Conservation (phyloP, 2,888 invertebrate genomes). For the Cephalotes varians region DNA sequence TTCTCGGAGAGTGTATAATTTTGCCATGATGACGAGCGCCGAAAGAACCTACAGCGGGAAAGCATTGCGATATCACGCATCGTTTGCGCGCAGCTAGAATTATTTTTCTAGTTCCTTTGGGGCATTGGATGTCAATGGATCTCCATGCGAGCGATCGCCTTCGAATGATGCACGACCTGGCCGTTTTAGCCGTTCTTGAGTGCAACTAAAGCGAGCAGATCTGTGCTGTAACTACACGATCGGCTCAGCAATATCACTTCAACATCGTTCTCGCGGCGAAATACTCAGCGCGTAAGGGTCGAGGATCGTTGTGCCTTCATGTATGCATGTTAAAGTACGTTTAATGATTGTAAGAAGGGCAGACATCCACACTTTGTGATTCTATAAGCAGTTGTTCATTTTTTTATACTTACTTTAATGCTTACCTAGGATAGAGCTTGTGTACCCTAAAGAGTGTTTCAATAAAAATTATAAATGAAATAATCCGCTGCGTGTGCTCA, state of each 20-base stretch:
- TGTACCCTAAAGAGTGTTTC: conserved; percentile 85
- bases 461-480: conserved; percentile 83
- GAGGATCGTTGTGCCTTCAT: conserved; percentile 85
- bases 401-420: conserved; percentile 84
- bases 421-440: conserved; percentile 84
- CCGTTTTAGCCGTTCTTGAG: not conserved
- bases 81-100: conserved; percentile 18
- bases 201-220: conserved; percentile 38
- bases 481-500: conserved; percentile 44
- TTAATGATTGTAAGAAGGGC: conserved; percentile 79
- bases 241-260: conserved; percentile 28
- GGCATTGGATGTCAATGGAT: conserved; percentile 25
- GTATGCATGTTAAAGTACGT: conserved; percentile 79
- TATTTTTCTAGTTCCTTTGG: conserved; percentile 16
- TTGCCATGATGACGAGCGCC: conserved; percentile 82
- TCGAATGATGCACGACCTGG: conserved; percentile 22
- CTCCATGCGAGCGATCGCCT: conserved; percentile 16
- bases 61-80: not conserved
- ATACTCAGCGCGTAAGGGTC: conserved; percentile 84
- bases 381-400: conserved; percentile 82
- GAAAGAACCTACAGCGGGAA: not conserved
- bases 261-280: conserved; percentile 81
- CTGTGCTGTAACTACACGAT: conserved; percentile 6
- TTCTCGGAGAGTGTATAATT: conserved; percentile 81
- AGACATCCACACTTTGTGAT: conserved; percentile 84